These are phyloP conservation scores for Trichonephila clavipes DNA, from an alignment of 1,140 invertebrate species.

Conservation along the genomic window DNA sequence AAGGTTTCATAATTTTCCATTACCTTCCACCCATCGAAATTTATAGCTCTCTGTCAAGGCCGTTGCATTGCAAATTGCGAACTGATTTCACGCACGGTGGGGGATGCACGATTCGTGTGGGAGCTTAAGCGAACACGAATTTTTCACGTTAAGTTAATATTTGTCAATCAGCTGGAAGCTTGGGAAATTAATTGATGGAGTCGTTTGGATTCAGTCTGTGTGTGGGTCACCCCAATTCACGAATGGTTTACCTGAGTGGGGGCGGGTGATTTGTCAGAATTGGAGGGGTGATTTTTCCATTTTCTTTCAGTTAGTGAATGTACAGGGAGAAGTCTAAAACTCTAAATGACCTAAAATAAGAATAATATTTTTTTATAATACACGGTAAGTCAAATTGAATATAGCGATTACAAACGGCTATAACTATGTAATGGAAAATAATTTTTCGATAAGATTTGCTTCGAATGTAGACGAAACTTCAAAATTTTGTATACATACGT, in stretches of 20 bases:
- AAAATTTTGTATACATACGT: no score
- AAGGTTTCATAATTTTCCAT: conserved; percentile 22
- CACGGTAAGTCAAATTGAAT: no score
- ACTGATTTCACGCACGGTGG: conserved; percentile 8
- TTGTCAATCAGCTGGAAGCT: conserved; percentile 5
- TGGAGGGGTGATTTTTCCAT: no score
- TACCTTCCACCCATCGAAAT: conserved; percentile 2
- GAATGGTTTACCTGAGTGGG: not conserved
- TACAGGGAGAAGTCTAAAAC: no score
- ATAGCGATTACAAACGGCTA: no score
- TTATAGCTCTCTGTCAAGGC: conserved; percentile 13
- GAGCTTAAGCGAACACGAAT: not conserved
- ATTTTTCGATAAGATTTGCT: no score
- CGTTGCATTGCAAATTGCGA: not conserved
- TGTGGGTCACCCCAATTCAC: not conserved
- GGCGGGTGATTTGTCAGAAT: not conserved
- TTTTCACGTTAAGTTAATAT: not conserved
- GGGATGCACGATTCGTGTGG: not conserved
- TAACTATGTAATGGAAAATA: no score
- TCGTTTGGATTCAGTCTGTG: not conserved
- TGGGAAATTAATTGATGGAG: not conserved
- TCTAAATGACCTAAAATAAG: no score
- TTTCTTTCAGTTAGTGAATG: no score
- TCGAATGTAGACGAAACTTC: no score
- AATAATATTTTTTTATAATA: no score